A percentile compares a stretch with the other conserved stretches of the same genome.
phyloP scores from a whole-genome alignment of 2,888 invertebrate species.

The Tachina fera region DNA sequence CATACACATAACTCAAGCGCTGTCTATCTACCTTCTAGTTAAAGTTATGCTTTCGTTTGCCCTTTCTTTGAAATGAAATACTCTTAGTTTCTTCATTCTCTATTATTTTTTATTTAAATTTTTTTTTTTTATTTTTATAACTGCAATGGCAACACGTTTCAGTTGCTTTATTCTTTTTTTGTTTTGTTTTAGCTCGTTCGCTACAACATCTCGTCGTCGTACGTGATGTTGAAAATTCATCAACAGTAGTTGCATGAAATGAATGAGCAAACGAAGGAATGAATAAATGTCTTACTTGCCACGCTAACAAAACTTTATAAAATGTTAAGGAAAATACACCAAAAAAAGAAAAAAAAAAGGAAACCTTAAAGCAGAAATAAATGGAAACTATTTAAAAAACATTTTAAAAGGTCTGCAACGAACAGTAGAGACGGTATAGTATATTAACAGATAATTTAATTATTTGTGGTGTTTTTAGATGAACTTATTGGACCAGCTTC shows the following conservation, averaged over 20 bases:
- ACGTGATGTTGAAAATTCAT: conserved; percentile 81
- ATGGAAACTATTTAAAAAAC: conserved; percentile 20
- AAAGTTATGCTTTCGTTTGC: conserved; percentile 23
- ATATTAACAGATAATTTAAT: neutral
- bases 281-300: conserved; percentile 60
- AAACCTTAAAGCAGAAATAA: conserved; percentile 11
- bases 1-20: neutral
- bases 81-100: conserved; percentile 39
- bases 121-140: conserved; percentile 11
- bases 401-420: neutral
- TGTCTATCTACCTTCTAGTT: conserved; percentile 47
- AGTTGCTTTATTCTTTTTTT: conserved; percentile 71
- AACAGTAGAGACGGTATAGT: neutral
- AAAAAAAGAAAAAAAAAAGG: neutral
- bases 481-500: too few species aligned
- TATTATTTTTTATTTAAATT: conserved; percentile 53
- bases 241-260: conserved; percentile 72
- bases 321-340: conserved; percentile 17
- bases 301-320: conserved; percentile 51
- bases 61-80: conserved; percentile 15
- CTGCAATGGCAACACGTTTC: conserved; percentile 79
- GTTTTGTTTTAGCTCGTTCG: conserved; percentile 15
- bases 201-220: conserved; percentile 73
- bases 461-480: too few species aligned
- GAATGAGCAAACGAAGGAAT: conserved; percentile 43